phyloP scores from a whole-genome alignment of 2,113 vertebrate species.

The Equus przewalskii region DNA sequence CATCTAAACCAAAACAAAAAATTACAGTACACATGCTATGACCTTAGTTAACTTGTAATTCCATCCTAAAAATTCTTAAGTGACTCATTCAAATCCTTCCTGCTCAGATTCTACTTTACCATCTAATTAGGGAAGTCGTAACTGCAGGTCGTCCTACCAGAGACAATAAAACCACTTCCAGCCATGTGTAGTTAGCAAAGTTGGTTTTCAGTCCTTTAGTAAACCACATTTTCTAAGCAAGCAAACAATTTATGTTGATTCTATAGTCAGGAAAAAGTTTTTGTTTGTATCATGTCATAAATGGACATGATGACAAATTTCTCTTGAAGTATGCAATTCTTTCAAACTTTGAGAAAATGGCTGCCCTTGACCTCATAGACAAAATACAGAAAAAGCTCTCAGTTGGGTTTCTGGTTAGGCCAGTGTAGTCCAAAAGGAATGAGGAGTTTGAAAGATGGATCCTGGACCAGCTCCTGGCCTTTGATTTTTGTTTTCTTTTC shows the following conservation, averaged over 20 bases:
- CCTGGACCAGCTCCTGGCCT: neutral
- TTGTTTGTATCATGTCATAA: slow-evolving; percentile 59
- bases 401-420: neutral
- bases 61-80: slow-evolving; percentile 49
- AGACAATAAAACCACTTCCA: slow-evolving; percentile 41
- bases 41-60: slow-evolving; percentile 62
- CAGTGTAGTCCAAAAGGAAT: neutral
- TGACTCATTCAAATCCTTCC: slow-evolving; percentile 70
- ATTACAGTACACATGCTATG: neutral
- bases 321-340: neutral
- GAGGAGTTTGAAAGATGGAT: neutral
- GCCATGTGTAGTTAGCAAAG: slow-evolving; percentile 48
- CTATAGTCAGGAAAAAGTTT: slow-evolving; percentile 57
- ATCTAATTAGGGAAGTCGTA: slow-evolving; percentile 61
- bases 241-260: slow-evolving; percentile 71
- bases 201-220: slow-evolving; percentile 32
- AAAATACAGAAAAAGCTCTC: neutral
- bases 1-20: neutral
- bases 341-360: neutral
- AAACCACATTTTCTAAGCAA: slow-evolving; percentile 60
- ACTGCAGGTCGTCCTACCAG: neutral
- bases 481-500: neutral
- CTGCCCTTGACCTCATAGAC: neutral
- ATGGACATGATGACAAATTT: neutral
- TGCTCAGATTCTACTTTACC: slow-evolving; percentile 29